phyloP scores from a whole-genome alignment of 1,140 invertebrate genomes.

The Drosophila azteca region DNA sequence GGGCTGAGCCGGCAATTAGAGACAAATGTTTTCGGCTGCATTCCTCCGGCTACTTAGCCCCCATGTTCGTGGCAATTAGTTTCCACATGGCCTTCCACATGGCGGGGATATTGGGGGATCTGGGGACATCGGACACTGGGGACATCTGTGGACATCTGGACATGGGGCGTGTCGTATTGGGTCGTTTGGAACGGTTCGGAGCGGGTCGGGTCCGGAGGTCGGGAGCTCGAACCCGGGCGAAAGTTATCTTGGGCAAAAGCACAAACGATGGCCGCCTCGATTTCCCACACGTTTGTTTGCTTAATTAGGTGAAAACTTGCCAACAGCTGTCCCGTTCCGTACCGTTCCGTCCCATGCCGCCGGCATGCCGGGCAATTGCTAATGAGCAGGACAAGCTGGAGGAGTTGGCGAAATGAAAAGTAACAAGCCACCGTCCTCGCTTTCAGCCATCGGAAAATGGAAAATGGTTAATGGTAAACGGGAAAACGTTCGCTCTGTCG shows the following conservation, averaged over 20 bases:
- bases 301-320: conserved; percentile 80
- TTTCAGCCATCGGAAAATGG: conserved; percentile 53
- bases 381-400: conserved; percentile 76
- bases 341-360: neutral
- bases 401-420: conserved; percentile 77
- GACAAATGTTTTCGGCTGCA: conserved; percentile 76
- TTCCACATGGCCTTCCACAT: conserved; percentile 28
- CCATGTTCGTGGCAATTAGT: conserved; percentile 78
- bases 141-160: neutral
- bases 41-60: conserved; percentile 73
- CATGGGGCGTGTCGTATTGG: conserved; percentile 35
- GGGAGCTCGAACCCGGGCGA: conserved; percentile 35
- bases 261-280: conserved; percentile 25
- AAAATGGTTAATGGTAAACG: conserved; percentile 55
- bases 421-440: conserved; percentile 64
- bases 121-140: too few species aligned
- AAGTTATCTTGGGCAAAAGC: conserved; percentile 55
- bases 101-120: conserved; percentile 29
- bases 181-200: conserved; percentile 6
- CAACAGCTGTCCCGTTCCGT: conserved; percentile 64
- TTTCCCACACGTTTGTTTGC: conserved; percentile 81
- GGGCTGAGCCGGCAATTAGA: conserved; percentile 75
- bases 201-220: neutral
- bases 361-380: conserved; percentile 62
- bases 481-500: conserved; percentile 58